Conservation (phyloP, 2,113 vertebrate genomes). For the Mus pahari region DNA sequence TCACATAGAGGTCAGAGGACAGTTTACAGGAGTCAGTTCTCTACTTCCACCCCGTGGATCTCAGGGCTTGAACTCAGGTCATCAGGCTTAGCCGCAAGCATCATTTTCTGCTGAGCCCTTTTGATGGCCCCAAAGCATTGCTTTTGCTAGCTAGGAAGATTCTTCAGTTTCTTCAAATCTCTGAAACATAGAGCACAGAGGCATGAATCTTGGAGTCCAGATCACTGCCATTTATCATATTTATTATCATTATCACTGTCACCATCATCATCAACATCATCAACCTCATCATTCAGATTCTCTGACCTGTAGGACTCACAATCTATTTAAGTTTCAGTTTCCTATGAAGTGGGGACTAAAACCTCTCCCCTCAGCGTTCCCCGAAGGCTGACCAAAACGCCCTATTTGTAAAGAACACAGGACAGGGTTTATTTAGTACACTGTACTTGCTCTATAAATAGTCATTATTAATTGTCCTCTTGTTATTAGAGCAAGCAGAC, state of each 20-base stretch:
- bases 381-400: constrained; percentile 22
- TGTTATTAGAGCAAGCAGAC: constrained; percentile 50
- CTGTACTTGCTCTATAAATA: constrained; percentile 8
- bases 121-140: not conserved
- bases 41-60: not conserved
- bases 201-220: constrained; percentile 17
- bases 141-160: constrained; percentile 31
- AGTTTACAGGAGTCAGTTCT: not conserved
- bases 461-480: constrained; percentile 23
- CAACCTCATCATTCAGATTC: not conserved
- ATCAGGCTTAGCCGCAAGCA: not conserved
- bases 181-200: not conserved
- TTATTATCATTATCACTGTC: no score
- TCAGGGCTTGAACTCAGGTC: not conserved
- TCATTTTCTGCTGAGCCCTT: not conserved
- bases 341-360: constrained; percentile 1
- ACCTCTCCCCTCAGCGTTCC: constrained; percentile 3
- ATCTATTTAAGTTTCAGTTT: constrained; percentile 15
- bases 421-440: constrained; percentile 33
- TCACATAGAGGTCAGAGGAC: not conserved
- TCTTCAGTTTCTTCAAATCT: not conserved
- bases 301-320: not conserved
- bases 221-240: not conserved
- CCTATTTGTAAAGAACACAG: constrained; percentile 44
- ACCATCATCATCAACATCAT: not conserved